Evolutionary conservation across 2,888 invertebrate genomes (phyloP).

Genomic region (Mythimna impura): DNA sequence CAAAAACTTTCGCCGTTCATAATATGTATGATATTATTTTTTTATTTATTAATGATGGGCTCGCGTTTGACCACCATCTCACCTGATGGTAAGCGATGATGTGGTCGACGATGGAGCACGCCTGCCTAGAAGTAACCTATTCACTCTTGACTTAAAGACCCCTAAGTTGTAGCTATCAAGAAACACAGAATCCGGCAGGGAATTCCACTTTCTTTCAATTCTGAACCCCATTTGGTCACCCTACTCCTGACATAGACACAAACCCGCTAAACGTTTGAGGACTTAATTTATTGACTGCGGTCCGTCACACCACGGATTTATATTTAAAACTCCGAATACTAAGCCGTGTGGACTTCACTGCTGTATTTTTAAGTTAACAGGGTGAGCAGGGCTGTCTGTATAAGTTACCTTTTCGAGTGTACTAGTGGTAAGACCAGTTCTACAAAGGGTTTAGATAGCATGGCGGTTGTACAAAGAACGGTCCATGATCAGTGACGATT

Average conservation of each 20-base stretch:
- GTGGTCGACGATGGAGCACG: too few species aligned
- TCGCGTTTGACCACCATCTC: too few species aligned
- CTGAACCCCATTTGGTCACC: constrained; percentile 39
- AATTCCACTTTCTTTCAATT: too few species aligned
- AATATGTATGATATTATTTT: too few species aligned
- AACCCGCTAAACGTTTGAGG: constrained; percentile 76
- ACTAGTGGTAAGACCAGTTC: too few species aligned
- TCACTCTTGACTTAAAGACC: too few species aligned
- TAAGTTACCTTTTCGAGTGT: not conserved
- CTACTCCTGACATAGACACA: constrained; percentile 57
- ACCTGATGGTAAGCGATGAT: too few species aligned
- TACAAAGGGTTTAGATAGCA: not conserved
- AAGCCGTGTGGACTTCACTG: constrained; percentile 2
- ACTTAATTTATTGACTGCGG: constrained; percentile 76
- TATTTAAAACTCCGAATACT: constrained; percentile 50
- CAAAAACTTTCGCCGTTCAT: too few species aligned
- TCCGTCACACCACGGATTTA: constrained; percentile 67
- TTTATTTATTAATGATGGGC: too few species aligned
- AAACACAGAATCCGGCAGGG: too few species aligned
- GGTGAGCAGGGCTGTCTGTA: not conserved
- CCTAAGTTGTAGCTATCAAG: too few species aligned
- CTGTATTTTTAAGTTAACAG: constrained; percentile 36
- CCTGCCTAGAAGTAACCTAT: too few species aligned
- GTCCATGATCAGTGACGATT: not conserved
- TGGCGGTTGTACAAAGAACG: not conserved